Conservation (phyloP, 2,888 invertebrate genomes). For the Lamproptera curius region DNA sequence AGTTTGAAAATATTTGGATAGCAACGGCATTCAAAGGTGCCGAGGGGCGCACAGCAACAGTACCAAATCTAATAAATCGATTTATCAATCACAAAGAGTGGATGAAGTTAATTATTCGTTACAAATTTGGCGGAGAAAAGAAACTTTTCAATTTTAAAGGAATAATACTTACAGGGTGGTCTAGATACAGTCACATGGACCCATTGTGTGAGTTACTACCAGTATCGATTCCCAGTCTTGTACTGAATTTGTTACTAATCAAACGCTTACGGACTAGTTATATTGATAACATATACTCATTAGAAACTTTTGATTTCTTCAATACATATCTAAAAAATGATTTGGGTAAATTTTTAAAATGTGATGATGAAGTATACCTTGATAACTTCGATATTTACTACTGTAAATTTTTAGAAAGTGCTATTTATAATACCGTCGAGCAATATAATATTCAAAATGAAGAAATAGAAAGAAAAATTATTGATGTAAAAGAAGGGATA, state of each 20-base stretch:
- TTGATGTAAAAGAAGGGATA: slow-evolving; percentile 26
- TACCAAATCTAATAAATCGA: slow-evolving; percentile 80
- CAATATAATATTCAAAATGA: slow-evolving; percentile 24
- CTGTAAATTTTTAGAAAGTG: slow-evolving; percentile 39
- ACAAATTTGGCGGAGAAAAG: slow-evolving; percentile 55
- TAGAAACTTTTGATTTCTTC: slow-evolving; percentile 25
- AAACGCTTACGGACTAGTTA: slow-evolving; percentile 43
- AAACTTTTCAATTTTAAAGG: slow-evolving; percentile 71
- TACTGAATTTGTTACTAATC: slow-evolving; percentile 75
- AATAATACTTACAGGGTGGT: slow-evolving; percentile 85
- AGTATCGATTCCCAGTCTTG: slow-evolving; percentile 79
- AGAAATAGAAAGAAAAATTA: slow-evolving; percentile 23
- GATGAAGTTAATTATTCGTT: slow-evolving; percentile 77
- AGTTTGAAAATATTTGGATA: slow-evolving; percentile 85
- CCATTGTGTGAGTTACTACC: slow-evolving; percentile 82
- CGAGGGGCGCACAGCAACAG: slow-evolving; percentile 68
- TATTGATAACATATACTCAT: slow-evolving; percentile 18
- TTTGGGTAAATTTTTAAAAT: slow-evolving; percentile 32
- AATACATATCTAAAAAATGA: slow-evolving; percentile 30
- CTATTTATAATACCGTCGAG: slow-evolving; percentile 29
- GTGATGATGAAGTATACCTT: slow-evolving; percentile 24
- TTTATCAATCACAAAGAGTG: slow-evolving; percentile 85
- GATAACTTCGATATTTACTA: slow-evolving; percentile 26
- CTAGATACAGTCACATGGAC: slow-evolving; percentile 82
- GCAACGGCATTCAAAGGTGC: slow-evolving; percentile 93